A percentile compares a stretch with the other conserved stretches of the same genome.
Evolutionary conservation across 2,888 invertebrate genomes (phyloP).

Genomic region (Brachyopa scutellaris): DNA sequence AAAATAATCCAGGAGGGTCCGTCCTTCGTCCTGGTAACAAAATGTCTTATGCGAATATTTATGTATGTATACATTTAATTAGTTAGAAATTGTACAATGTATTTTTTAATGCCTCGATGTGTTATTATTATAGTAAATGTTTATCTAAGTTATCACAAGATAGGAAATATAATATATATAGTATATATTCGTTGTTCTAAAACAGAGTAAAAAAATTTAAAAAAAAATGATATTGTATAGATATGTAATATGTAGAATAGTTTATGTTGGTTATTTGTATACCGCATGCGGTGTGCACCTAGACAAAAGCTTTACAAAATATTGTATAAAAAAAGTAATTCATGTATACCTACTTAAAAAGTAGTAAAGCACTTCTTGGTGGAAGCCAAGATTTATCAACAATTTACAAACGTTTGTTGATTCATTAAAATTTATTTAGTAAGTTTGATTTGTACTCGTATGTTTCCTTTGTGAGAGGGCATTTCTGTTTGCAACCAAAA

Average conservation of each 20-base stretch:
- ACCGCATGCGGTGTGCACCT: slow-evolving; percentile 23
- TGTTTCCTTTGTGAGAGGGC: too few species aligned
- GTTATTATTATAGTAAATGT: slow-evolving; percentile 70
- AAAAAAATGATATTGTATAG: slow-evolving; percentile 17
- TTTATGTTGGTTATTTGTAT: slow-evolving; percentile 40
- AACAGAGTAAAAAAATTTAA: slow-evolving; percentile 18
- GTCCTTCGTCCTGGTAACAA: slow-evolving; percentile 71
- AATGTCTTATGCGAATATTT: slow-evolving; percentile 72
- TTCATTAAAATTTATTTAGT: too few species aligned
- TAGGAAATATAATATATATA: slow-evolving; percentile 47
- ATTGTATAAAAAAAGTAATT: slow-evolving; percentile 23
- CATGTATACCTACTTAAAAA: slow-evolving; percentile 23
- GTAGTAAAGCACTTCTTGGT: slow-evolving; percentile 45
- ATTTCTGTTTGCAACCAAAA: background rate
- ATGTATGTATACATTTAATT: slow-evolving; percentile 71
- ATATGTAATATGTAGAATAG: slow-evolving; percentile 44
- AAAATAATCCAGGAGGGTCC: slow-evolving; percentile 72
- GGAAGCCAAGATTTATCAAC: slow-evolving; percentile 1
- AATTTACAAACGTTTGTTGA: too few species aligned
- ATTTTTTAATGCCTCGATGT: slow-evolving; percentile 72
- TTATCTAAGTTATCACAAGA: slow-evolving; percentile 59
- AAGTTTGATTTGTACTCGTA: too few species aligned
- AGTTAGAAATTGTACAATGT: slow-evolving; percentile 73
- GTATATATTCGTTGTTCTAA: slow-evolving; percentile 56
- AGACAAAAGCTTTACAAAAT: slow-evolving; percentile 56